Evolutionary conservation across 2,113 vertebrate genomes (phyloP), one percentile per base, ranked within the genome.

Genomic region (Eclectus roratus): DNA sequence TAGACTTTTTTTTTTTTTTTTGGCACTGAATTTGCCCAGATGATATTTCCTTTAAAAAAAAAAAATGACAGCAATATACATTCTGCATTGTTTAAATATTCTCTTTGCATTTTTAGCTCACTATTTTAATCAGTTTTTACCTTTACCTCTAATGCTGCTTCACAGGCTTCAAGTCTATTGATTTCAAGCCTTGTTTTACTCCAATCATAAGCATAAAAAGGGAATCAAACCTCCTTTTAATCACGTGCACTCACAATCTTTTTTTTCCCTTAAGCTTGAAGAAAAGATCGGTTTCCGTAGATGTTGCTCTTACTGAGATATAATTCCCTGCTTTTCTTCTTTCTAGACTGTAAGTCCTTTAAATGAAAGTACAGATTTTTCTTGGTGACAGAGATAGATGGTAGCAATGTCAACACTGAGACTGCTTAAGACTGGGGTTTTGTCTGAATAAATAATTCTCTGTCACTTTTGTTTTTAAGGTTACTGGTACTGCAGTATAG

Each of bases 381-480:
- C 86, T 44, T 85, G 35, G 73, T 78, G 78, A 94, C 93, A 94
- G 86, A 89, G 83, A 93, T 70, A 65, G 58, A 94, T 72, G 58
- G 61, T 87, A 82, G 93, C 92, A 93, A 89, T 87, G 80, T 76
- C 49, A 89, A 96, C 94, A 89, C 93, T 96, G 73, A 89, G 80
- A 17, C 71, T 65, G 88, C 63, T 91, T 91, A 77, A 96, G 93
- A 94, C 70, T 86, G 39, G 88, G 52, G 73, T 63, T 95, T 97
- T 96, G 93, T 96, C 63, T 89, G 78, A 85, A 89, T 92, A 92
- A 96, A 96, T 91, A 96, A 97, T 93, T 92, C 94, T 87, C 88
- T 96, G 92, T 97, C 80, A 85, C 73, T 96, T 93, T 93, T 91
- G 80, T 97, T 93, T 91, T 93, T 89, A 91, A 96, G 86, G 91